Evolutionary conservation across 2,797 vertebrate species (phyloP).

Genomic region (Chelon labrosus): DNA sequence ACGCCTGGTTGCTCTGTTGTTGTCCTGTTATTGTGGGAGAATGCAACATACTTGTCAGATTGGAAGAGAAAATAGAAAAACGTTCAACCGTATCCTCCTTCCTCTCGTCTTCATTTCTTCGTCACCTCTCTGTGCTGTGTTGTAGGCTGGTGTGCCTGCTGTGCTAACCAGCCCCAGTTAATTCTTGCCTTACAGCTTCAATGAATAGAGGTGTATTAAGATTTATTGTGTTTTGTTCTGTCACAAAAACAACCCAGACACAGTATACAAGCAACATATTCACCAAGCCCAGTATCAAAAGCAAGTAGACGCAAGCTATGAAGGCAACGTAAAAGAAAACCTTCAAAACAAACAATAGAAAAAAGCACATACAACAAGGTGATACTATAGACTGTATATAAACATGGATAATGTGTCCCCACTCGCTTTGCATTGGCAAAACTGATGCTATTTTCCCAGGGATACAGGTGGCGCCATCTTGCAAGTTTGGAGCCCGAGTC

Average conservation of each 20-base stretch:
- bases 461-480: too few species aligned
- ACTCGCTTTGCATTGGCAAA: too few species aligned
- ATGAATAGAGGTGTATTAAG: background rate
- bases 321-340: too few species aligned
- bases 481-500: too few species aligned
- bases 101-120: slow-evolving; percentile 14
- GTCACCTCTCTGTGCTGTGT: slow-evolving; percentile 41
- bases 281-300: background rate
- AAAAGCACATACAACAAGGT: too few species aligned
- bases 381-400: too few species aligned
- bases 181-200: slow-evolving; percentile 15
- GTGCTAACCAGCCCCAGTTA: slow-evolving; percentile 43
- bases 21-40: slow-evolving; percentile 43
- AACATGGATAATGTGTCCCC: too few species aligned
- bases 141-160: slow-evolving; percentile 33
- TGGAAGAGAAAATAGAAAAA: slow-evolving; percentile 48
- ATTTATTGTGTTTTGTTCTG: background rate
- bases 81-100: slow-evolving; percentile 17
- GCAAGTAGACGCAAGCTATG: background rate
- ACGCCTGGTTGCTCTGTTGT: slow-evolving; percentile 32
- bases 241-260: background rate
- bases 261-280: background rate
- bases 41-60: slow-evolving; percentile 38
- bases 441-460: too few species aligned
- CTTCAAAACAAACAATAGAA: too few species aligned